Conservation (phyloP, 2,797 vertebrate genomes). For the Myoxocephalus aenaeus region DNA sequence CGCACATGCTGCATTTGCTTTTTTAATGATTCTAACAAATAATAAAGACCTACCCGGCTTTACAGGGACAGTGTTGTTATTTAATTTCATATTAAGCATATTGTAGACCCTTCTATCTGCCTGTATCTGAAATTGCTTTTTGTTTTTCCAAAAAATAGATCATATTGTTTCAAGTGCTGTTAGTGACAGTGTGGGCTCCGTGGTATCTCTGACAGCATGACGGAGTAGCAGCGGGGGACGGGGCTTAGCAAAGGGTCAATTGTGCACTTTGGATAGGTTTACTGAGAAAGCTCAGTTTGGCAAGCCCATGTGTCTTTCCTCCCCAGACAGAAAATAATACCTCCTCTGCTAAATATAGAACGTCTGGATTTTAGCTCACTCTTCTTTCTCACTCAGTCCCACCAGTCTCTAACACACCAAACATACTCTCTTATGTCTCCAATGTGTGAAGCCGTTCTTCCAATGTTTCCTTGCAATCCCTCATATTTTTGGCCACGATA, state of each 20-base stretch:
- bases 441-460: constrained; percentile 19
- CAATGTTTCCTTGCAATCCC: constrained; percentile 14
- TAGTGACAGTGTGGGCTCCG: not conserved
- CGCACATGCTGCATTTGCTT: too few species aligned
- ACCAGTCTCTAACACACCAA: constrained; percentile 26
- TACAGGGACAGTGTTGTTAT: too few species aligned
- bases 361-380: constrained; percentile 62
- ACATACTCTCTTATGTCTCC: constrained; percentile 23
- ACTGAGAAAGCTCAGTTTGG: constrained; percentile 51
- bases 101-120: too few species aligned
- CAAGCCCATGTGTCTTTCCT: constrained; percentile 33
- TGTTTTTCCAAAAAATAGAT: not conserved
- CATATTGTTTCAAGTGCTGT: not conserved
- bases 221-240: not conserved
- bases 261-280: constrained; percentile 49
- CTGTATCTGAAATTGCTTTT: not conserved
- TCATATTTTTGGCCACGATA: constrained; percentile 21
- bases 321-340: constrained; percentile 69
- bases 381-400: constrained; percentile 51
- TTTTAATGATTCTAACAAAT: too few species aligned
- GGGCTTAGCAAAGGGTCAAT: not conserved
- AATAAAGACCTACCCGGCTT: too few species aligned
- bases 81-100: not conserved
- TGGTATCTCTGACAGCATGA: not conserved
- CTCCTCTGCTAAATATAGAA: constrained; percentile 76